These are phyloP conservation scores for Papilio polyxenes DNA, from an alignment of 1,140 invertebrate genomes.

Conservation along the genomic window DNA sequence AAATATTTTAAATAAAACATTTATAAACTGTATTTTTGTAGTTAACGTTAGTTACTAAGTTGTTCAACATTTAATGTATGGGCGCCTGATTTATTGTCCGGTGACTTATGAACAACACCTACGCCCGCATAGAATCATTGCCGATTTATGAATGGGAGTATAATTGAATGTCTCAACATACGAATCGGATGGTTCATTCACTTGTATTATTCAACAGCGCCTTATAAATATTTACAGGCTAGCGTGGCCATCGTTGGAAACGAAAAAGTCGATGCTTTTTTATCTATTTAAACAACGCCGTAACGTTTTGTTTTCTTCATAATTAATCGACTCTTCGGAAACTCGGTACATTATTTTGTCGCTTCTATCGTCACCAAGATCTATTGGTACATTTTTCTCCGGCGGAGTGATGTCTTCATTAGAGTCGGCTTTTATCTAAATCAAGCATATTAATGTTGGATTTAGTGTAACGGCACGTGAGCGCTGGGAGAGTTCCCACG, in stretches of 20 bases:
- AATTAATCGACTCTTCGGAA: slow-evolving; percentile 35
- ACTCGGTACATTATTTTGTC: slow-evolving; percentile 8
- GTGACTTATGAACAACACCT: slow-evolving; percentile 58
- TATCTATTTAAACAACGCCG: slow-evolving; percentile 22
- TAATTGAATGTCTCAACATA: slow-evolving; percentile 54
- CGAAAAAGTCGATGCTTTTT: slow-evolving; percentile 32
- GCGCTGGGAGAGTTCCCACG: slow-evolving; percentile 79
- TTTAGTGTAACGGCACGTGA: slow-evolving; percentile 71
- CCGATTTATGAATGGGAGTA: slow-evolving; percentile 61
- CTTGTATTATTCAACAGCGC: slow-evolving; percentile 54
- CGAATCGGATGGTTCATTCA: slow-evolving; percentile 54
- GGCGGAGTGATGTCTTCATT: slow-evolving; percentile 47
- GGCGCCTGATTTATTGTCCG: slow-evolving; percentile 53
- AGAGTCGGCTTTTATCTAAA: slow-evolving; percentile 59
- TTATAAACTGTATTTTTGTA: neutral
- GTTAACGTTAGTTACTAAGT: neutral
- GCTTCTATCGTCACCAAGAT: slow-evolving; percentile 15
- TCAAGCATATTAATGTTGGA: slow-evolving; percentile 74
- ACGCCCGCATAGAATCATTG: slow-evolving; percentile 55
- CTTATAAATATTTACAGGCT: slow-evolving; percentile 50
- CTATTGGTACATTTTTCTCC: slow-evolving; percentile 35
- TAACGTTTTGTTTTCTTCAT: slow-evolving; percentile 32
- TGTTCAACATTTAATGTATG: slow-evolving; percentile 43
- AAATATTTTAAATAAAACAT: neutral
- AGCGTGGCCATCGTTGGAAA: slow-evolving; percentile 17